Percentiles rank a stretch among this genome's conserved stretches.
These are phyloP conservation scores for Sarcophilus harrisii DNA, from an alignment of 2,797 vertebrate species.

Conservation along the genomic window DNA sequence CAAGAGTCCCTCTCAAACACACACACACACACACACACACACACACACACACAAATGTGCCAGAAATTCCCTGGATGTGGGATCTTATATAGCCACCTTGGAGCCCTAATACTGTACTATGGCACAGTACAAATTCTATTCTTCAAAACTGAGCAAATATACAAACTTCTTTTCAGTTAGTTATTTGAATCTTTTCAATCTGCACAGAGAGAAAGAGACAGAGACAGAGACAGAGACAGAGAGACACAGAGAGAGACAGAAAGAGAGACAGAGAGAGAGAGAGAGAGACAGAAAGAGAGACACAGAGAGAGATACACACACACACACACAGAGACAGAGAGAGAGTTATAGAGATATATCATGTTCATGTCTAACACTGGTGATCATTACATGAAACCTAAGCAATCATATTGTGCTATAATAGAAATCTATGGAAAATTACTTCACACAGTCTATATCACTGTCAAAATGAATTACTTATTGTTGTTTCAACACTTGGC, in stretches of 20 bases:
- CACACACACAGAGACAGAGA: too few relatives aligned
- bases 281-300: too few relatives aligned
- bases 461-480: background rate
- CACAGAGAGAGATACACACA: too few relatives aligned
- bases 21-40: too few relatives aligned
- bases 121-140: background rate
- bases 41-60: background rate
- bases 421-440: background rate
- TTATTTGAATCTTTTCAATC: background rate
- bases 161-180: background rate
- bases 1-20: background rate
- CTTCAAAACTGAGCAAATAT: background rate
- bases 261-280: too few relatives aligned
- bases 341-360: too few relatives aligned
- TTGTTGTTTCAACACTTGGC: background rate
- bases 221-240: too few relatives aligned
- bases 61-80: background rate
- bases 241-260: too few relatives aligned
- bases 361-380: background rate
- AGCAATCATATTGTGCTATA: background rate
- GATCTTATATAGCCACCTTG: background rate
- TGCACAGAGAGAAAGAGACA: background rate
- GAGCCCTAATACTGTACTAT: background rate
- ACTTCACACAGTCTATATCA: background rate
- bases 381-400: background rate